Percentiles rank a stretch among this genome's conserved stretches.
These are phyloP conservation scores for Neoseiulus cucumeris DNA, from an alignment of 1,140 invertebrate species.

Conservation along the genomic window DNA sequence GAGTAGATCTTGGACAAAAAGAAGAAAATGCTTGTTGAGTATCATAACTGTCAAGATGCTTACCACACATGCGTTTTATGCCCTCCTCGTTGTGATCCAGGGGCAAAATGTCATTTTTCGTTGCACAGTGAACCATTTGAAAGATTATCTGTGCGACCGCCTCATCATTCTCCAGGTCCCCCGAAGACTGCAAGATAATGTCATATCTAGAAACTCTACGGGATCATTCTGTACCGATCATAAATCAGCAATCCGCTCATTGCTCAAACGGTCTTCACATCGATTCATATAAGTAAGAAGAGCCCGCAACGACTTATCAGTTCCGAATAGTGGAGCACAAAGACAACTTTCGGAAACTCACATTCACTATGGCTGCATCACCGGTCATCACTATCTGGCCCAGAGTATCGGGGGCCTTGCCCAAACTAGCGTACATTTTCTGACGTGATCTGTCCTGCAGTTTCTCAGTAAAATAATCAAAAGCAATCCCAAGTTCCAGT, in stretches of 20 bases:
- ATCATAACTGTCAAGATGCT: not conserved
- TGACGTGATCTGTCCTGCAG: not conserved
- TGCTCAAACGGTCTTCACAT: no score
- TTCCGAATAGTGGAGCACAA: no score
- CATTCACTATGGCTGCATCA: not conserved
- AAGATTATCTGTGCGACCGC: not conserved
- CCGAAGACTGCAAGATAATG: not conserved
- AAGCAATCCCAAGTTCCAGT: no score
- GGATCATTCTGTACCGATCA: no score
- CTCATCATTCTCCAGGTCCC: not conserved
- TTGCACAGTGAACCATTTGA: not conserved
- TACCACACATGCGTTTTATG: conserved; percentile 10
- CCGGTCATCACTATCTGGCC: not conserved
- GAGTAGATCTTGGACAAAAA: not conserved
- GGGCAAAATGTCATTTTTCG: not conserved
- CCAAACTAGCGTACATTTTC: not conserved
- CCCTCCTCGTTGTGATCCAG: not conserved
- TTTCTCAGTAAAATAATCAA: no score
- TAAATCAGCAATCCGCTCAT: no score
- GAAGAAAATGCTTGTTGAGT: not conserved
- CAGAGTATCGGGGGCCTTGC: not conserved
- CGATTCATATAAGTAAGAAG: no score
- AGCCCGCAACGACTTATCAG: no score
- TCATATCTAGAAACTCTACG: no score
- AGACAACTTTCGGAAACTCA: not conserved